Evolutionary conservation across 2,113 vertebrate species (phyloP).

Genomic region (Mungos mungo): DNA sequence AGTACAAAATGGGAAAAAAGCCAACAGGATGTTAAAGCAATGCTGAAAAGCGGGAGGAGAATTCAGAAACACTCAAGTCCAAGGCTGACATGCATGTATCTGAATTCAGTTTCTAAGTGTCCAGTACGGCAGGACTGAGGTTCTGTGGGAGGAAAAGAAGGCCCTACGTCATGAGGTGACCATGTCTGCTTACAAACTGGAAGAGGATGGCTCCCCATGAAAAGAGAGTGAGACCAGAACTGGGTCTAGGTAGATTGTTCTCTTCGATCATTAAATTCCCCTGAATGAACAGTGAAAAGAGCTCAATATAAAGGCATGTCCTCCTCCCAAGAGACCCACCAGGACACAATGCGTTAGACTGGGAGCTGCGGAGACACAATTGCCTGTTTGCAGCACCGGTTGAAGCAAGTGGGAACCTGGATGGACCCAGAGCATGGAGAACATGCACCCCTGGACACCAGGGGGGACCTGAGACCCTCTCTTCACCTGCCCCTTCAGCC

Average conservation of each 20-base stretch:
- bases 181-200: background rate
- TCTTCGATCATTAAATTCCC: background rate
- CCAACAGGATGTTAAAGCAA: background rate
- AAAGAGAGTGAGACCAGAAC: background rate
- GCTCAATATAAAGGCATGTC: too few relatives aligned
- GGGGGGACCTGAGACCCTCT: accelerated
- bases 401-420: background rate
- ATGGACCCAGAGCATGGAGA: background rate
- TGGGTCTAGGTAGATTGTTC: background rate
- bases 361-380: background rate
- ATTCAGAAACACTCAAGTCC: background rate
- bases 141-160: background rate
- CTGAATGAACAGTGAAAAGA: background rate
- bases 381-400: background rate
- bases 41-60: background rate
- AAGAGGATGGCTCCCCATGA: background rate
- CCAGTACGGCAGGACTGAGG: background rate
- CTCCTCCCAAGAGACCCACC: background rate
- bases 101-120: background rate
- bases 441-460: background rate
- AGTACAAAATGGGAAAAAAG: background rate
- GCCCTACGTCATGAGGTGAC: background rate
- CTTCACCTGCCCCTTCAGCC: background rate
- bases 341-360: too few relatives aligned
- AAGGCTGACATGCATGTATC: background rate